Percentiles rank a stretch among this genome's conserved stretches.
phyloP scores from a whole-genome alignment of 1,140 invertebrate genomes.

The Drosophila kepulauana region DNA sequence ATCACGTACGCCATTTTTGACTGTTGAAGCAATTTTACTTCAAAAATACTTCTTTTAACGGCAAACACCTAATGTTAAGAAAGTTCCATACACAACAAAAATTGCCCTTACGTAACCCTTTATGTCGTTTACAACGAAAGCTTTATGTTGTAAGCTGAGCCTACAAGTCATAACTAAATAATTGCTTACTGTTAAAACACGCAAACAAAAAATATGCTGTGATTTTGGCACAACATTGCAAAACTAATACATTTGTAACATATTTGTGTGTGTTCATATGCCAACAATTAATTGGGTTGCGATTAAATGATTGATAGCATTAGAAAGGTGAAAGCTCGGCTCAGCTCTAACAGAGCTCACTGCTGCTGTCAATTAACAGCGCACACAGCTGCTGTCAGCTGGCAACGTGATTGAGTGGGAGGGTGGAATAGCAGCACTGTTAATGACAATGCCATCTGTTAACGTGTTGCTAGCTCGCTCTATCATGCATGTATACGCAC shows the following conservation, averaged over 20 bases:
- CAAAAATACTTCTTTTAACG: neutral
- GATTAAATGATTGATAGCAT: constrained; percentile 39
- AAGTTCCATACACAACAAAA: neutral
- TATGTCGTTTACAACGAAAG: neutral
- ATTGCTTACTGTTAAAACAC: constrained; percentile 17
- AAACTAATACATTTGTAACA: neutral
- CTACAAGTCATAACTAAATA: constrained; percentile 11
- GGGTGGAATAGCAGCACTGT: constrained; percentile 4
- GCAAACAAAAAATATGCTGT: neutral
- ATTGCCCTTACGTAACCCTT: constrained; percentile 1
- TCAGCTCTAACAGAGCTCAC: constrained; percentile 11
- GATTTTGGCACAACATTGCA: neutral
- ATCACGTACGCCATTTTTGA: constrained; percentile 19
- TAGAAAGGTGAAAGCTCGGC: constrained; percentile 47
- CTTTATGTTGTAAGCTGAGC: neutral
- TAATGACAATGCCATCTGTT: too few relatives aligned
- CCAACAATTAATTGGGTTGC: constrained; percentile 18
- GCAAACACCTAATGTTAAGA: neutral
- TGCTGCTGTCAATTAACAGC: neutral
- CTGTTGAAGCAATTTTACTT: neutral
- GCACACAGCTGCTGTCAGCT: neutral
- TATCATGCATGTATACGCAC: neutral
- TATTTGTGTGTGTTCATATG: neutral
- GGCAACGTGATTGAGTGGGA: neutral
- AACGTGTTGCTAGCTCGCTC: neutral